Evolutionary conservation across 2,888 invertebrate genomes (phyloP), one percentile per base, ranked within the genome.

Genomic region (Cordilura impudica): DNA sequence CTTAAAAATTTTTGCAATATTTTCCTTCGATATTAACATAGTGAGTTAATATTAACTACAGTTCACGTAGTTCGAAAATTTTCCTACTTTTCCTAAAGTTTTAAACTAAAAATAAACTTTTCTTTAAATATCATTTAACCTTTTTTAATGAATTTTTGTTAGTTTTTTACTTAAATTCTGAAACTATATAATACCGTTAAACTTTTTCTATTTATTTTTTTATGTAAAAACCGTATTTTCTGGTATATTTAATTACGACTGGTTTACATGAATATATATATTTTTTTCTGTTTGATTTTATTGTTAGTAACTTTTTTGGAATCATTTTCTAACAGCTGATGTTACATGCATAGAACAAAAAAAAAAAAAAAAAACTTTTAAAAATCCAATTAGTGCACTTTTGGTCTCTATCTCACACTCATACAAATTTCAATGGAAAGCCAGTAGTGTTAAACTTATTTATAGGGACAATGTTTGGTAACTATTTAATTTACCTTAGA

Each of bases 351-450:
- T n/a, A n/a, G n/a, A n/a, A n/a, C n/a, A n/a, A n/a, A n/a, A n/a
- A n/a, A 56, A 6, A n/a, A 7, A 49, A 16, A 31, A 47, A 39
- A 53, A 49, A 31, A 16, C 14, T 78, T 78, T 78, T 66, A 47
- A 69, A 78, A 78, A 78, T 78, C 78, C 78, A 78, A 78, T 78
- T 78, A 78, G 78, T 78, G 63, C 69, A 63, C 69, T 72, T 78
- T 78, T 63, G 63, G 69, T 67, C 63, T 69, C 23, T 7, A n/a
- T 35, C 16, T 23, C n/a, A 21, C 14, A 16, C 14, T 45, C 6
- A 8, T 6, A 16, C 16, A 21, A 2, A 8, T 7, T 10, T 49
- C 58, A 12, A 31, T 16, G n/a, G n/a, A n/a, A n/a, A n/a, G n/a
- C n/a, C n/a, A n/a, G n/a, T n/a, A n/a, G n/a, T n/a, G n/a, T n/a